Percentiles rank a stretch among this genome's conserved stretches.
Evolutionary conservation across 2,888 invertebrate genomes (phyloP).

Genomic region (Melikaiella ostensackeni): DNA sequence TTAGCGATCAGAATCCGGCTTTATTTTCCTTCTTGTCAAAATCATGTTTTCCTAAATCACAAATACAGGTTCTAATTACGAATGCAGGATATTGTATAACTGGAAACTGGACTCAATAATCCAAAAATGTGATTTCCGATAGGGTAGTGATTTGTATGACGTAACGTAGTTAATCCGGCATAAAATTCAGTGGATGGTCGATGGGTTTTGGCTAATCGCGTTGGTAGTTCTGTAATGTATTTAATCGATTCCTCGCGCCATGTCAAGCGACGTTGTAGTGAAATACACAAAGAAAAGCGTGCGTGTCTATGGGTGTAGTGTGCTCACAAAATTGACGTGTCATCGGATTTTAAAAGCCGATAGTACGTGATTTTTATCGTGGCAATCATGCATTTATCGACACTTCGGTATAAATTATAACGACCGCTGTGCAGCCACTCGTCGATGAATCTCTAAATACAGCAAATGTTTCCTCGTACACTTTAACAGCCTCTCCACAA

Average conservation of each 20-base stretch:
- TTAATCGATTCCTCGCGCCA: slow-evolving; percentile 53
- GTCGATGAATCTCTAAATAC: slow-evolving; percentile 27
- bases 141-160: not conserved
- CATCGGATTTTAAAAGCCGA: slow-evolving; percentile 64
- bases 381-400: slow-evolving; percentile 59
- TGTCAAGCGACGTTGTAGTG: not conserved
- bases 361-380: slow-evolving; percentile 62
- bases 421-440: slow-evolving; percentile 13
- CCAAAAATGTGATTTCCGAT: not conserved
- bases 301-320: not conserved
- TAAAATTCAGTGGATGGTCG: slow-evolving; percentile 14
- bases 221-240: slow-evolving; percentile 28
- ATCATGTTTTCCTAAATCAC: not conserved
- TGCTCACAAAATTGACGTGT: slow-evolving; percentile 61
- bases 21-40: not conserved
- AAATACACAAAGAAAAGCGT: not conserved
- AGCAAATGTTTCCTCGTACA: slow-evolving; percentile 8
- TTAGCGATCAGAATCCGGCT: not conserved
- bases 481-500: not conserved
- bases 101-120: not conserved
- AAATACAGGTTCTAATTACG: not conserved
- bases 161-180: not conserved
- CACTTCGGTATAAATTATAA: slow-evolving; percentile 41
- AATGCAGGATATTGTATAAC: too few relatives aligned
- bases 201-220: slow-evolving; percentile 22